Base-by-base conservation (phyloP, 2,888 invertebrate species). In the Allacma fusca region DNA sequence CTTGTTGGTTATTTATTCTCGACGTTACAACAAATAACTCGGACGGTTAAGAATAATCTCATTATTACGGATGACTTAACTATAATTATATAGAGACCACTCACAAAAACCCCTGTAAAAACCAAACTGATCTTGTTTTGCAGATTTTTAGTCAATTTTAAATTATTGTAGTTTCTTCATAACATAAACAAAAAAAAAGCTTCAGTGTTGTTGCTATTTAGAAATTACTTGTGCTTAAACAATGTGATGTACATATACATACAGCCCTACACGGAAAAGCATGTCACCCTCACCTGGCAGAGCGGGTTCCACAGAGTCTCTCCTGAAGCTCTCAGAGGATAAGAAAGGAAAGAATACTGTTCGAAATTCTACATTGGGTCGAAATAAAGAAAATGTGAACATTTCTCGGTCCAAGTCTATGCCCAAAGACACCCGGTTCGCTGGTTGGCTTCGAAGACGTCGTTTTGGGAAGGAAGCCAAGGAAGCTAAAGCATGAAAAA, bases 381-480 rank as follows among this genome's bases (percentile, higher is more conserved):
- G 77, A 24, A 71, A 29, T 13, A 73, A 73, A 40, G 59, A 76
- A 16, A 65, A 65, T 59, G 72, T 50, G 9, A 29, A 26, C 9
- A 50, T 79, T 21, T 67, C 71, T 75, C 68, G 92, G 78, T 92
- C 92, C 0, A 89, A 91, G 68, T 92, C 92, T 9, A 92, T 92
- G 89, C 92, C 92, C 69, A 91, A 91, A 84, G 91, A 92, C 85
- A 90, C 90, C 70, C 91, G 90, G 16, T 92, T 86, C 80, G 91
- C 92, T 50, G 92, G 92, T 75, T 92, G 92, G 92, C 92, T 92
- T 85, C 91, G 91, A 57, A 21, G 71, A 59, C 67, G 75, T 44
- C 65, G 68, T 21, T 69, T 76, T 24, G 62, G 59, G 28, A 76
- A 76, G 57, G 76, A 76, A 24, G 69, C 43, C n/a, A 71, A 69